Conservation (phyloP, 2,113 vertebrate species). For the Nettapus auritus region DNA sequence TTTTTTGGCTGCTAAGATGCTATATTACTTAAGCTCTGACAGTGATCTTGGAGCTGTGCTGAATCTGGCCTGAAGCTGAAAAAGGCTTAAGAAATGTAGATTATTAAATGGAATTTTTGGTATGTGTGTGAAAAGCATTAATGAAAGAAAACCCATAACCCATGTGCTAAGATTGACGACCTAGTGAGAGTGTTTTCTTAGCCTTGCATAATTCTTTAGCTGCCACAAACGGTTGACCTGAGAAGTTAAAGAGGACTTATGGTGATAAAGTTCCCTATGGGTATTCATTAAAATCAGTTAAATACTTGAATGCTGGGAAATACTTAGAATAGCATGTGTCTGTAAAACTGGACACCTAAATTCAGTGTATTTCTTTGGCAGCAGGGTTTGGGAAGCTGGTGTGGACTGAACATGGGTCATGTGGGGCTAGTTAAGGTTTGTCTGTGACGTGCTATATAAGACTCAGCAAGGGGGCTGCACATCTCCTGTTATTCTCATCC, state of each 20-base stretch:
- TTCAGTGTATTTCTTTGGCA: neutral
- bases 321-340: neutral
- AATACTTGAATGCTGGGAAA: neutral
- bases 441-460: neutral
- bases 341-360: neutral
- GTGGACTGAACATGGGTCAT: neutral
- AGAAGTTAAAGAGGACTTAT: neutral
- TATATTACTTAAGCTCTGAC: neutral
- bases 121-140: neutral
- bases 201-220: neutral
- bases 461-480: neutral
- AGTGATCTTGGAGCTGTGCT: neutral
- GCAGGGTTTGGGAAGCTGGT: neutral
- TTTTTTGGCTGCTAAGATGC: neutral
- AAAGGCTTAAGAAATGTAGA: neutral
- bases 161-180: neutral
- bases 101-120: neutral
- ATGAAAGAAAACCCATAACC: neutral
- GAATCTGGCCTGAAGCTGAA: neutral
- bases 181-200: neutral
- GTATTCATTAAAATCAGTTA: neutral
- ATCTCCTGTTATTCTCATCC: neutral
- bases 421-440: neutral
- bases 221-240: neutral
- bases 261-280: neutral